A percentile compares a stretch with the other conserved stretches of the same genome.
These are phyloP conservation scores for Ptilonorhynchus violaceus DNA, from an alignment of 2,113 vertebrate species.

Conservation along the genomic window DNA sequence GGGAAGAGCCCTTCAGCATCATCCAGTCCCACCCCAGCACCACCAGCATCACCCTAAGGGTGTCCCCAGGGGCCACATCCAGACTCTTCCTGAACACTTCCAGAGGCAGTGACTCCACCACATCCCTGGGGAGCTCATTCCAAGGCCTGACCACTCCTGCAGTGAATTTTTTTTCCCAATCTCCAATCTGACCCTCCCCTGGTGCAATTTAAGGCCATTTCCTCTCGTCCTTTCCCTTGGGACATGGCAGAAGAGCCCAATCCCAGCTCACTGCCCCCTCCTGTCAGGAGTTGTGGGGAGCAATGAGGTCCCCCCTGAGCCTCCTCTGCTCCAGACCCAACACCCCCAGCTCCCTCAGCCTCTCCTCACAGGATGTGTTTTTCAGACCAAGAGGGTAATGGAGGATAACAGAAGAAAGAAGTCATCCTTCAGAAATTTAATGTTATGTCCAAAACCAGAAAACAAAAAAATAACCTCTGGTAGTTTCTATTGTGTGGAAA, in stretches of 20 bases:
- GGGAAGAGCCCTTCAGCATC: no score
- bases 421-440: not conserved
- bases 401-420: not conserved
- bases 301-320: accelerated
- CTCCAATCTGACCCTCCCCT: accelerated
- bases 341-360: not conserved
- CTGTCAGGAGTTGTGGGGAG: not conserved
- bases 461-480: not conserved
- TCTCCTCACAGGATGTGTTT: accelerated
- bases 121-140: not conserved
- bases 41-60: not conserved
- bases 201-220: not conserved
- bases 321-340: accelerated
- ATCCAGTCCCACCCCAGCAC: accelerated
- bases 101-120: not conserved
- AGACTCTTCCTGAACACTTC: not conserved
- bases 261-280: not conserved
- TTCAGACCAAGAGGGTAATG: not conserved
- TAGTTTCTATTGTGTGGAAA: not conserved
- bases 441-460: not conserved
- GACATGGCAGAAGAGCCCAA: accelerated
- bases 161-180: accelerated
- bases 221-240: not conserved
- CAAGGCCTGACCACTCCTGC: not conserved
- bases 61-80: not conserved